Percentiles rank a stretch among this genome's conserved stretches.
Conservation (phyloP, 2,113 vertebrate species). For the Anguilla rostrata region DNA sequence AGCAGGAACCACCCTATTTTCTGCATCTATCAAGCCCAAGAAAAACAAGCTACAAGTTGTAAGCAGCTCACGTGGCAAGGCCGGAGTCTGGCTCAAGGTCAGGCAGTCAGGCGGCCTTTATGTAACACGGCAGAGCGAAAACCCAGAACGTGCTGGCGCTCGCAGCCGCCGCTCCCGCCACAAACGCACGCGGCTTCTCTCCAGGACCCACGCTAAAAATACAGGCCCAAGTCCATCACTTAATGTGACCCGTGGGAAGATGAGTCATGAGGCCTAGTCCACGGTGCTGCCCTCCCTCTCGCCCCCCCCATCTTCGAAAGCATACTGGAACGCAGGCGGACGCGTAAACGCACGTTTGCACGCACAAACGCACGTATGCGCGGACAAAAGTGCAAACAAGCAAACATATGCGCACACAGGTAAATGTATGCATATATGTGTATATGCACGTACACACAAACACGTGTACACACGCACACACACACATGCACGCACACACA, state of each 20-base stretch:
- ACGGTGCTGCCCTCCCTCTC: background rate
- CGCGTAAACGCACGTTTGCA: background rate
- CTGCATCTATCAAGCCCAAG: background rate
- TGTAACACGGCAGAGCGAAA: conserved; percentile 3
- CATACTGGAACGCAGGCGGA: background rate
- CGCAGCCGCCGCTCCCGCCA: background rate
- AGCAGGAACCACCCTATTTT: background rate
- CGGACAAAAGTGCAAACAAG: background rate
- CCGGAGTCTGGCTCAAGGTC: background rate
- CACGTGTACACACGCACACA: background rate
- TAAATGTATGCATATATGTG: no score
- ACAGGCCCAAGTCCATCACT: background rate
- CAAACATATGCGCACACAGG: background rate
- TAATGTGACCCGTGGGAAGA: background rate
- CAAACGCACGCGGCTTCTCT: background rate
- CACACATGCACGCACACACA: background rate
- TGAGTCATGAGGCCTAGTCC: background rate
- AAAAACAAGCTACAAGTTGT: background rate
- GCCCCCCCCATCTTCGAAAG: background rate
- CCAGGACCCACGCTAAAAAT: background rate
- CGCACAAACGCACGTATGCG: background rate
- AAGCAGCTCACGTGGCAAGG: background rate
- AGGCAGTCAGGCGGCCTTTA: background rate
- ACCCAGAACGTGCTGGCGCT: background rate
- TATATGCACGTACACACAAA: background rate